These are phyloP conservation scores for Typhlichthys subterraneus DNA, from an alignment of 2,797 vertebrate species.

Conservation along the genomic window DNA sequence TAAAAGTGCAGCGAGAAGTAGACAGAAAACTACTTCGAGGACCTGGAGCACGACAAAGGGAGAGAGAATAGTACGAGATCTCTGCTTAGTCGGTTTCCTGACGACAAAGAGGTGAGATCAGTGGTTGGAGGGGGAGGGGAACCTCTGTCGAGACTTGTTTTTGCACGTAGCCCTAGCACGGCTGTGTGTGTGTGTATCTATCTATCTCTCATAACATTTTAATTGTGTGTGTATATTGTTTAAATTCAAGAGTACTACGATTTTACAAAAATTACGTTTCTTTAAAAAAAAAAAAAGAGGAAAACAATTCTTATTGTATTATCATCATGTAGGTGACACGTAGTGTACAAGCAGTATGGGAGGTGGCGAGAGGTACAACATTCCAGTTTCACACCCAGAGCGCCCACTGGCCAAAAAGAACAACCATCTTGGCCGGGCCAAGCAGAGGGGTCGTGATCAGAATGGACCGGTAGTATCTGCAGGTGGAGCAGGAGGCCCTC, in stretches of 20 bases:
- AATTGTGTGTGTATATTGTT: not conserved
- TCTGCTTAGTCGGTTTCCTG: constrained; percentile 72
- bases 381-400: constrained; percentile 89
- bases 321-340: constrained; percentile 85
- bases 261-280: not conserved
- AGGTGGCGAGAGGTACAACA: constrained; percentile 94
- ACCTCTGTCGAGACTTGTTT: not conserved
- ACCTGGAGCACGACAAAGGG: constrained; percentile 82
- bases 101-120: constrained; percentile 87
- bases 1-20: constrained; percentile 82
- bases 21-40: constrained; percentile 75
- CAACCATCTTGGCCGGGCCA: constrained; percentile 82
- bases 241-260: too few relatives aligned
- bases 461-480: constrained; percentile 72
- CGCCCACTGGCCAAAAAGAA: constrained; percentile 84
- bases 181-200: not conserved
- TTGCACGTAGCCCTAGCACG: constrained; percentile 59
- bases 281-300: not conserved
- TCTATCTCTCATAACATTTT: not conserved
- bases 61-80: constrained; percentile 74
- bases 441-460: constrained; percentile 88
- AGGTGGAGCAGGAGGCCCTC: constrained; percentile 58
- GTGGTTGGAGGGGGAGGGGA: constrained; percentile 62
- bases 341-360: constrained; percentile 86
- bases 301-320: not conserved